Evolutionary conservation across 2,888 invertebrate species (phyloP).

Genomic region (Pollenia angustigena): DNA sequence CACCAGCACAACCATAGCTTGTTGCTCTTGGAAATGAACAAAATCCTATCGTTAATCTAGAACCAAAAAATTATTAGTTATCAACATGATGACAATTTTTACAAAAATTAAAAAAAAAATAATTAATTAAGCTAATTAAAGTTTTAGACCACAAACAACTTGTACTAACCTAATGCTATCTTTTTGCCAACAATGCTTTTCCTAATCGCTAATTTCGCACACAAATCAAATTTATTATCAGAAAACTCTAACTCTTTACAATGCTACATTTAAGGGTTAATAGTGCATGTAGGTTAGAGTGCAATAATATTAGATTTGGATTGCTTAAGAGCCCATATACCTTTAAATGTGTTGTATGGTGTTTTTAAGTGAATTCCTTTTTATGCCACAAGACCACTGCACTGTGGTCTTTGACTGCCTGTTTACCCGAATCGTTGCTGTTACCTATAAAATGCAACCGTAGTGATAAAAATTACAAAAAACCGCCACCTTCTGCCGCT

Average conservation of each 20-base stretch:
- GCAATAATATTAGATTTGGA: constrained; percentile 60
- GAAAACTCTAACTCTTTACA: constrained; percentile 6
- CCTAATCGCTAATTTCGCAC: not conserved
- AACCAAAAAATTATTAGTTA: too few relatives aligned
- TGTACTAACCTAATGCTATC: too few relatives aligned
- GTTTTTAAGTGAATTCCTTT: constrained; percentile 57
- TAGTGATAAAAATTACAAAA: constrained; percentile 52
- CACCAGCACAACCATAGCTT: too few relatives aligned
- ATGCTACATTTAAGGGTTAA: constrained; percentile 48
- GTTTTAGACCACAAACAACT: too few relatives aligned
- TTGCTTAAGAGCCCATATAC: constrained; percentile 45
- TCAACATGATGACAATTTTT: too few relatives aligned
- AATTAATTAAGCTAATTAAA: too few relatives aligned
- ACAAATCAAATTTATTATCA: not conserved
- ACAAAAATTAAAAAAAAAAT: too few relatives aligned
- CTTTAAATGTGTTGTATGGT: constrained; percentile 30
- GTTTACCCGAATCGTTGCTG: constrained; percentile 15
- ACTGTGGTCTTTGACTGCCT: constrained; percentile 51
- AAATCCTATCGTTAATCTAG: too few relatives aligned
- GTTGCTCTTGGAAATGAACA: too few relatives aligned
- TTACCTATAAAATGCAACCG: constrained; percentile 42
- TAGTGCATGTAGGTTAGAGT: constrained; percentile 31
- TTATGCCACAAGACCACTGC: constrained; percentile 65
- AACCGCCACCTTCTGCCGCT: constrained; percentile 15
- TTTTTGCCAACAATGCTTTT: too few relatives aligned